Percentiles rank a stretch among this genome's conserved stretches.
Evolutionary conservation across 2,888 invertebrate genomes (phyloP).

Genomic region (Himalopsyche tibetana): DNA sequence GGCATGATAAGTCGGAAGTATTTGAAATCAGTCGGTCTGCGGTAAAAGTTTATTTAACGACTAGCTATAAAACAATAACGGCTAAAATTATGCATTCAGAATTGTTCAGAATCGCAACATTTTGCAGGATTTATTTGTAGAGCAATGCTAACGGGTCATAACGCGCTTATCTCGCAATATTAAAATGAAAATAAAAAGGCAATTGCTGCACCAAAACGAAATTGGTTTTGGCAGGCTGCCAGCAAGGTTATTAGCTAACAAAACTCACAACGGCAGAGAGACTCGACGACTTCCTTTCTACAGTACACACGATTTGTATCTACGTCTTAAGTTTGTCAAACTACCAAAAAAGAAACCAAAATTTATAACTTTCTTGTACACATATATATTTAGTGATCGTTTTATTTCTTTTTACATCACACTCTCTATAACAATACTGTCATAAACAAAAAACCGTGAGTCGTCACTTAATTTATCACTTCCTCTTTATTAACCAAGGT

Average conservation of each 20-base stretch:
- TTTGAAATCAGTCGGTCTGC: not conserved
- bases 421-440: too few species aligned
- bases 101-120: not conserved
- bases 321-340: not conserved
- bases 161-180: slow-evolving; percentile 37
- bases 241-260: slow-evolving; percentile 28
- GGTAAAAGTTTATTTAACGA: not conserved
- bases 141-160: slow-evolving; percentile 39
- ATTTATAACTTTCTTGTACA: too few species aligned
- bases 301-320: not conserved
- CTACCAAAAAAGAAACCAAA: not conserved
- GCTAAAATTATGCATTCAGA: not conserved
- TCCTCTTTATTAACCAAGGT: not conserved
- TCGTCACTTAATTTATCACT: too few species aligned
- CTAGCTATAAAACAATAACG: not conserved
- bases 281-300: slow-evolving; percentile 32
- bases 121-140: slow-evolving; percentile 1
- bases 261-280: slow-evolving; percentile 19
- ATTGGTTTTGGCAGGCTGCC: slow-evolving; percentile 28
- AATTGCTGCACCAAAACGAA: slow-evolving; percentile 42
- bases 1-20: too few species aligned
- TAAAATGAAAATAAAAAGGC: slow-evolving; percentile 43
- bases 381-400: too few species aligned
- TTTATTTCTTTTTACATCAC: too few species aligned
- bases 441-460: too few species aligned